phyloP scores from a whole-genome alignment of 2,888 invertebrate genomes.

The Proisotoma minuta region DNA sequence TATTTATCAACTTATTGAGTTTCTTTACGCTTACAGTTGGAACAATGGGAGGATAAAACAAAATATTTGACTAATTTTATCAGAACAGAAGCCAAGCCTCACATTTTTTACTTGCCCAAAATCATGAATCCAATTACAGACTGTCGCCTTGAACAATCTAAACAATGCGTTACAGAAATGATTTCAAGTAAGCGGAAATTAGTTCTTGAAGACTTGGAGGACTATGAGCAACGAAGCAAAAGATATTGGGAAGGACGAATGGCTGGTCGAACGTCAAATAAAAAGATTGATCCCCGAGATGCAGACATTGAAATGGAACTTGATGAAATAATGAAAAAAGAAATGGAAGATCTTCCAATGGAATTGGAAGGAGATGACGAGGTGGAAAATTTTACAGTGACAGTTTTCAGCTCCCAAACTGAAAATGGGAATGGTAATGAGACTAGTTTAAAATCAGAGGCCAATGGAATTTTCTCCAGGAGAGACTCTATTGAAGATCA shows the following conservation, averaged over 20 bases:
- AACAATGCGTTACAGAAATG: slow-evolving; percentile 60
- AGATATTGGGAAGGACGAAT: slow-evolving; percentile 43
- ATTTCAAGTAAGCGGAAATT: slow-evolving; percentile 59
- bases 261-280: slow-evolving; percentile 31
- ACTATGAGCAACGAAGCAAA: slow-evolving; percentile 43
- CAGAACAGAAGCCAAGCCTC: slow-evolving; percentile 78
- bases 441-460: background rate
- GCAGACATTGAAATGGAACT: slow-evolving; percentile 63
- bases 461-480: slow-evolving; percentile 10
- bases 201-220: slow-evolving; percentile 43
- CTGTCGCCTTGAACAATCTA: slow-evolving; percentile 62
- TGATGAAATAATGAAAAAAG: slow-evolving; percentile 57
- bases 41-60: slow-evolving; percentile 78
- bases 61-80: slow-evolving; percentile 75
- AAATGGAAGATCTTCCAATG: slow-evolving; percentile 12
- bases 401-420: slow-evolving; percentile 35
- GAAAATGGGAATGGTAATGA: background rate
- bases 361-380: slow-evolving; percentile 30
- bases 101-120: slow-evolving; percentile 82
- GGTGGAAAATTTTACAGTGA: slow-evolving; percentile 38
- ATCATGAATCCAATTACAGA: slow-evolving; percentile 66
- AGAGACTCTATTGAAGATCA: slow-evolving; percentile 4
- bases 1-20: background rate
- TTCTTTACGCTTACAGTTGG: slow-evolving; percentile 53
- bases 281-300: slow-evolving; percentile 40